Evolutionary conservation across 2,113 vertebrate species (phyloP), one percentile per base, ranked within the genome.

Genomic region (Microcebus jonahi): DNA sequence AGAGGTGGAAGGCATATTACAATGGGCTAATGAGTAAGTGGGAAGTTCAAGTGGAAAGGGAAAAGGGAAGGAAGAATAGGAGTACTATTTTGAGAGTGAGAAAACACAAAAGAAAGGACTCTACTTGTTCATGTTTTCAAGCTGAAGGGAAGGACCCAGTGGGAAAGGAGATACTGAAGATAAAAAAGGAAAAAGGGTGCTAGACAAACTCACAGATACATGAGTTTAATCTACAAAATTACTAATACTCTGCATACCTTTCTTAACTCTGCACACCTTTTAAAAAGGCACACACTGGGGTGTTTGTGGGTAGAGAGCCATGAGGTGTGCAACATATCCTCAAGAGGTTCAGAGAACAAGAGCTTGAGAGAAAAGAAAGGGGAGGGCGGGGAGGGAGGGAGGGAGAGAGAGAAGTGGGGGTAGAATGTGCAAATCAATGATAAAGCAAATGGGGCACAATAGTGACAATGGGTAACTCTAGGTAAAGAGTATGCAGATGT

Each of bases 11-110:
- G 50, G 76, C 57, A 76, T 53, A 81, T 67, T 59, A 92, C 92
- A 92, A 73, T 39, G 10, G 65, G 81, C 50, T 55, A 45, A 63
- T 63, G 61, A 87, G 39, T 57, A 88, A 93, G 55, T 76, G 88
- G 55, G 93, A 95, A 92, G 61, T 90, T 76, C 81, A 77, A 61
- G 27, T 50, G 55, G 83, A 65, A 87, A 96, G 94, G 70, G 65
- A 70, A 94, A 86, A 90, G 57, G 75, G 81, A 86, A 95, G 77
- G 93, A 85, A 90, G 55, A 88, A 48, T 31, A 92, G 42, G 83
- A 90, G 61, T 29, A 71, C 84, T 42, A 93, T 85, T 80, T 31
- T 81, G n/a, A 93, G 89, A 68, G 53, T 39, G 75, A 96, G 87
- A 94, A 95, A 84, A 88, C 79, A 95, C 59, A 88, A 75, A 95